Conservation (phyloP, 2,113 vertebrate species). For the Scopus umbretta region DNA sequence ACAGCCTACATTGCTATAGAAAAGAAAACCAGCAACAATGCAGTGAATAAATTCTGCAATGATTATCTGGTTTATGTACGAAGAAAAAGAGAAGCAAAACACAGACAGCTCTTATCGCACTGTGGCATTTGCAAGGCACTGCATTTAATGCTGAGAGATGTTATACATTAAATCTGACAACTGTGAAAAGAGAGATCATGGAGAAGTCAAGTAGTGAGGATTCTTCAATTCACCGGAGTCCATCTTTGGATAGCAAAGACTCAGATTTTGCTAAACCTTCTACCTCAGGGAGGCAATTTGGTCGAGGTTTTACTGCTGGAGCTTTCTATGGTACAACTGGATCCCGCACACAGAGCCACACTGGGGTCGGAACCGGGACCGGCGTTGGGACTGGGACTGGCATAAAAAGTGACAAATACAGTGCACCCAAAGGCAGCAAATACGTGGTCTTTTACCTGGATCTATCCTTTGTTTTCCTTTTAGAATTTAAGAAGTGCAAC, state of each 20-base stretch:
- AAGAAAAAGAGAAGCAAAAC: slow-evolving; percentile 18
- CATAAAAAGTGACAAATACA: slow-evolving; percentile 81
- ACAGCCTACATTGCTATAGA: slow-evolving; percentile 22
- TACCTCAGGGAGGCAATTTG: slow-evolving; percentile 88
- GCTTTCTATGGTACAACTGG: slow-evolving; percentile 95
- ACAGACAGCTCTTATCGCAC: background rate
- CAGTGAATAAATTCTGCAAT: slow-evolving; percentile 54
- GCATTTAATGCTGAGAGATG: slow-evolving; percentile 80
- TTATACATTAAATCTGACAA: slow-evolving; percentile 62
- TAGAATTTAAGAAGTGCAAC: slow-evolving; percentile 99
- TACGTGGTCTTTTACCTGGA: slow-evolving; percentile 99
- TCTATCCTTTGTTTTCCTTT: slow-evolving; percentile 99
- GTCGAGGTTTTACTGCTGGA: slow-evolving; percentile 93
- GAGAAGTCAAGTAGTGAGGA: slow-evolving; percentile 99
- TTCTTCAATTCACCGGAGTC: slow-evolving; percentile 97
- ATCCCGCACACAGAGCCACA: slow-evolving; percentile 75
- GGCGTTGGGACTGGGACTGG: slow-evolving; percentile 60
- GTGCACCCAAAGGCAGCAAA: slow-evolving; percentile 93
- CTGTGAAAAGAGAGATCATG: slow-evolving; percentile 86
- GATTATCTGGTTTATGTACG: slow-evolving; percentile 16
- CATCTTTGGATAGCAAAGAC: slow-evolving; percentile 94
- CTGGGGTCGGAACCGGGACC: slow-evolving; percentile 34
- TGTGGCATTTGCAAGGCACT: slow-evolving; percentile 33
- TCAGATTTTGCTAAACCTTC: slow-evolving; percentile 91
- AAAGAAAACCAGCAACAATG: slow-evolving; percentile 40